Evolutionary conservation across 2,113 vertebrate genomes (phyloP).

Genomic region (Paralichthys olivaceus): DNA sequence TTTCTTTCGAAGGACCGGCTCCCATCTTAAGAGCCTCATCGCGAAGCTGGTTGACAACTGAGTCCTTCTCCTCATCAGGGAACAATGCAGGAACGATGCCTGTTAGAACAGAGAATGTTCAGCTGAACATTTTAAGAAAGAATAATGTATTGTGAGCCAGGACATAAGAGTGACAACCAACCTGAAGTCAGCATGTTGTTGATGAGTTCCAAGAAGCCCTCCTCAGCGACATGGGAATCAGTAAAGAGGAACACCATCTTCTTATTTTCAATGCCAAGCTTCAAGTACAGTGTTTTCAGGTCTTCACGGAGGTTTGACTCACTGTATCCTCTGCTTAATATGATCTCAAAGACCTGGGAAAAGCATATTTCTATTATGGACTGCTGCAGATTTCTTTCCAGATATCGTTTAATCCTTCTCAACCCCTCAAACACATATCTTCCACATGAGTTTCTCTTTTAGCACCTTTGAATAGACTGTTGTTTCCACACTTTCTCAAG

Average conservation of each 20-base stretch:
- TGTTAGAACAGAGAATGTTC: constrained; percentile 54
- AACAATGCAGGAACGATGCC: constrained; percentile 96
- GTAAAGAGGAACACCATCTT: constrained; percentile 92
- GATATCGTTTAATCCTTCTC: background rate
- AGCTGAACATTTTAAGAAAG: constrained; percentile 3
- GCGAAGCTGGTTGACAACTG: constrained; percentile 85
- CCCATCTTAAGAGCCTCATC: constrained; percentile 88
- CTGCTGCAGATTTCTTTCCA: background rate
- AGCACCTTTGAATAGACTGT: background rate
- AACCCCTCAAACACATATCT: background rate
- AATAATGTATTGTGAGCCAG: background rate
- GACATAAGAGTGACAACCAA: constrained; percentile 47
- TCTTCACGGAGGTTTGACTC: constrained; percentile 92
- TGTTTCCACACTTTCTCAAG: background rate
- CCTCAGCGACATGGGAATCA: constrained; percentile 92
- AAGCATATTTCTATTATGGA: constrained; percentile 2
- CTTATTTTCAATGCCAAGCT: constrained; percentile 91
- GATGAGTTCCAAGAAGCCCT: constrained; percentile 96
- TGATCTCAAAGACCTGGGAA: constrained; percentile 92
- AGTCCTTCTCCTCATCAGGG: constrained; percentile 92
- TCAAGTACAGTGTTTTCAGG: constrained; percentile 89
- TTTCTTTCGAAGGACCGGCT: constrained; percentile 87
- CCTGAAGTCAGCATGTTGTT: constrained; percentile 99
- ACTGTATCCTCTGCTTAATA: constrained; percentile 89
- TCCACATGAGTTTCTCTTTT: background rate